These are phyloP conservation scores for Alca torda DNA, from an alignment of 2,797 vertebrate genomes.

Conservation along the genomic window DNA sequence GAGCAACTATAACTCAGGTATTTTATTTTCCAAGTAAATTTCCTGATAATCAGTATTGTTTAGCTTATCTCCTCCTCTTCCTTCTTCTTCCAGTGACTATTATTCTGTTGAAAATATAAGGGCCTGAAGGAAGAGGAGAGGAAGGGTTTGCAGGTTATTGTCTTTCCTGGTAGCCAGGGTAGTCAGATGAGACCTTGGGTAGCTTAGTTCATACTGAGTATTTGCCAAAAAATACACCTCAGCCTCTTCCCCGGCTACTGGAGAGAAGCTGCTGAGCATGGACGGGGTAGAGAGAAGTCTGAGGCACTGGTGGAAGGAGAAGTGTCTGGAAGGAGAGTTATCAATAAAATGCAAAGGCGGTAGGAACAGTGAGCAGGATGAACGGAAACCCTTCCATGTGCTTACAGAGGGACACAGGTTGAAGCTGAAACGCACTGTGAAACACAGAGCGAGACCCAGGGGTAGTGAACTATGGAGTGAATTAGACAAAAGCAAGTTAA, in stretches of 20 bases:
- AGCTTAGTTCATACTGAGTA: neutral
- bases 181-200: neutral
- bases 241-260: neutral
- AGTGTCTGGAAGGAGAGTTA: neutral
- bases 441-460: neutral
- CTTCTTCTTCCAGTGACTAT: neutral
- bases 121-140: neutral
- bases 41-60: neutral
- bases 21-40: neutral
- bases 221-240: neutral
- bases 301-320: neutral
- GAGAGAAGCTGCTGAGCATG: neutral
- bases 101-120: neutral
- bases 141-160: neutral
- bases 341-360: neutral
- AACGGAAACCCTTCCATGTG: neutral
- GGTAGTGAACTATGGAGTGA: neutral
- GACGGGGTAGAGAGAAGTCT: neutral
- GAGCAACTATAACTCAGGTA: neutral
- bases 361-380: neutral
- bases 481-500: neutral
- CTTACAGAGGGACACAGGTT: neutral
- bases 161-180: neutral
- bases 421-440: neutral
- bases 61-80: neutral